Evolutionary conservation across 1,140 invertebrate species (phyloP).

Genomic region (Rhyacophila brunnea): DNA sequence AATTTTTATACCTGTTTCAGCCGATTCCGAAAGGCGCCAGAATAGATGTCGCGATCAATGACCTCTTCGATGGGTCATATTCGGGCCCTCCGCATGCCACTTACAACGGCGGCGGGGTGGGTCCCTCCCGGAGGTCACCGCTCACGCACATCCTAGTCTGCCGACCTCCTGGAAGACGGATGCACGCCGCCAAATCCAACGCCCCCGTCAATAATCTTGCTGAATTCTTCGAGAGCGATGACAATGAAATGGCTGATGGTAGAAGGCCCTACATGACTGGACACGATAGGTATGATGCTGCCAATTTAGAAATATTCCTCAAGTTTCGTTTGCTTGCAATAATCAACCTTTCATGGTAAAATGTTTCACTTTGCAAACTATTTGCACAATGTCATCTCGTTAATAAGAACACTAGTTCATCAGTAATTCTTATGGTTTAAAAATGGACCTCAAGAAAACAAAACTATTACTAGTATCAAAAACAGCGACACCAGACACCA

Average conservation of each 20-base stretch:
- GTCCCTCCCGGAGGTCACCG: slow-evolving; percentile 79
- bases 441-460: no score
- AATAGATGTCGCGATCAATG: slow-evolving; percentile 94
- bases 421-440: no score
- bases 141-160: slow-evolving; percentile 90
- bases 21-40: slow-evolving; percentile 80
- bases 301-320: no score
- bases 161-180: slow-evolving; percentile 57
- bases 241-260: slow-evolving; percentile 72
- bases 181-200: slow-evolving; percentile 57
- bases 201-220: slow-evolving; percentile 64
- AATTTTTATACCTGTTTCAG: no score
- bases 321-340: no score
- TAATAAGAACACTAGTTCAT: no score
- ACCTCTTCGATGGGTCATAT: slow-evolving; percentile 93
- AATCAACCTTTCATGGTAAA: no score
- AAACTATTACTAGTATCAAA: no score
- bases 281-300: slow-evolving; percentile 79
- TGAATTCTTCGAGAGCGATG: slow-evolving; percentile 81
- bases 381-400: no score
- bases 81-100: slow-evolving; percentile 92
- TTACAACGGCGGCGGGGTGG: slow-evolving; percentile 67
- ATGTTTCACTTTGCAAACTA: no score
- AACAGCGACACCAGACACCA: no score
- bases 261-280: slow-evolving; percentile 84